Evolutionary conservation across 2,113 vertebrate genomes (phyloP), one percentile per base, ranked within the genome.

Genomic region (Poeciliopsis retropinna): DNA sequence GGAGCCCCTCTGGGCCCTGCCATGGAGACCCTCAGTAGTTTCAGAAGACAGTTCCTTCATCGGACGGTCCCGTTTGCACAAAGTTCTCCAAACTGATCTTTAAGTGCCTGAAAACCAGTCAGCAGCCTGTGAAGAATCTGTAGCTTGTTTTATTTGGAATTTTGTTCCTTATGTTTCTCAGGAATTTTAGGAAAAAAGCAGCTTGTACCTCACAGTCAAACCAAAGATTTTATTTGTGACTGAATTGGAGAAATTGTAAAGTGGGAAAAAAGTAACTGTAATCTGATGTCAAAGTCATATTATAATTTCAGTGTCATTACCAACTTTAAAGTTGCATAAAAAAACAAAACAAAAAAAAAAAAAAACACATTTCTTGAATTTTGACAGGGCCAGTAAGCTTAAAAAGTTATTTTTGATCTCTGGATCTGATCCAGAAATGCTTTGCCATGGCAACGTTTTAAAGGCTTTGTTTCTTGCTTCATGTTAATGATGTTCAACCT

Each of bases 91-190:
- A 76, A 64, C 39, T 65, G 51, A 84, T 34, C 73, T 54, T 63
- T 51, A 87, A 91, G 88, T 91, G 88, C 88, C 86, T 89, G 73
- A 75, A 67, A 81, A 73, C 30, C 72, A 64, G 34, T 10, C 68
- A 67, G 67, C 54, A 39, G 63, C 72, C 66, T 69, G 32, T 4
- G 44, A 19, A 5, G 27, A 17, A 62, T 22, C 71, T 1, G 30
- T 1, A 4, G 11, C 2, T 60, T 11, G 15, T 9, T 15, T 17
- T 11, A 7, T 9, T 17, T 34, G 2, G 39, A 17, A 3, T 32
- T 29, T 31, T 22, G 19, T 61, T 41, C 70, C 61, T 54, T 47
- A 0, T 70, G 65, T 28, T 67, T 70, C 85, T 89, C 84, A 85
- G 86, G 87, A 81, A 84, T 25, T 25, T 73, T 47, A 19, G 44